Evolutionary conservation across 1,140 invertebrate species (phyloP), one percentile per base, ranked within the genome.

Genomic region (Ganaspis sp.): DNA sequence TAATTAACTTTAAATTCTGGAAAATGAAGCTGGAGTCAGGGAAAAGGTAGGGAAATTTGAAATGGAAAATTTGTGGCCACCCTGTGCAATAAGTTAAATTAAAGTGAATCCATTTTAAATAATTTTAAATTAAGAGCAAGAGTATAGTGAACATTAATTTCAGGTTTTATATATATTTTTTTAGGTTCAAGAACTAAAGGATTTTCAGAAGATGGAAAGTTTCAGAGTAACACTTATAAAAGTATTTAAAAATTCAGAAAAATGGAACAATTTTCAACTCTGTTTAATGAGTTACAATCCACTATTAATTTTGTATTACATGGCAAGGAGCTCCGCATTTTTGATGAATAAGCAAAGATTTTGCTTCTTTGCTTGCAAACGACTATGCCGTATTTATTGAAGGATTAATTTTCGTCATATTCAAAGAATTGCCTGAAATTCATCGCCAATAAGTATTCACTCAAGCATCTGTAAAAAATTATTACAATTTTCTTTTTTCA

Each of bases 221-320:
- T 93, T 58, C 85, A 90, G 72, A 92, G 92, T 70, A 75, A 93
- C 49, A 89, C 92, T 76, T 91, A 92, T 77, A 86, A 81, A 15
- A 86, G 92, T 76, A 87, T 34, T 34, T 34, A 34, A 2, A 34
- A 97, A 98, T 90, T 91, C 93, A 19, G 92, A 95, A 2, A 93
- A 94, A 84, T 91, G 96, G 78, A n/a, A 91, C 93, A 9, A 85
- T 93, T 2, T 91, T 93, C 21, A 96, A 98, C 93, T 91, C 98
- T 12, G 96, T 98, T 88, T 93, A 94, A 79, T 93, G 95, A 85
- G 94, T 58, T 87, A 95, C 0, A 94, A 94, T 73, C 93, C 95
- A 76, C 93, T 94, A 9, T 93, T 94, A 34, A 91, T 97, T 64
- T 87, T 95, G 40, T 93, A 95, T 82, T 92, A 94, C 78, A 85